Evolutionary conservation across 2,888 invertebrate species (phyloP), one percentile per base, ranked within the genome.

Genomic region (Chydorus sphaericus): DNA sequence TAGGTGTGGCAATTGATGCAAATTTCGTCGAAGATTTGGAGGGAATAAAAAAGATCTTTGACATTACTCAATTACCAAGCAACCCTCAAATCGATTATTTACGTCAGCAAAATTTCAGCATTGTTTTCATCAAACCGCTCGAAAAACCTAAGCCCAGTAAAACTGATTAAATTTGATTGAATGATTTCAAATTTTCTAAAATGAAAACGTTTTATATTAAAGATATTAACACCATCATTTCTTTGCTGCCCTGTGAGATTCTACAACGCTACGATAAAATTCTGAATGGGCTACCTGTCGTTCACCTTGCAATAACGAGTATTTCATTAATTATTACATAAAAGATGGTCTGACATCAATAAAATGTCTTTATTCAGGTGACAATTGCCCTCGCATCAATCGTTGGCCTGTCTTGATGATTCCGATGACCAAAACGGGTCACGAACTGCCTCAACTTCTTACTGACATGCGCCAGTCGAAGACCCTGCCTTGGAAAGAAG

Each of bases 361-460:
- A n/a, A n/a, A n/a, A n/a, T n/a, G n/a, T n/a, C n/a, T n/a, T n/a
- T 39, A 23, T 39, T 39, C 30, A 52, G 52, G 36, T 18, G 36
- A 52, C n/a, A 33, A 31, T 36, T 52, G 52, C 18, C 52, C 31
- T 1, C 52, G 52, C 16, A 55, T 44, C 44, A 44, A 23, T 44
- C 44, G 44, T 23, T 44, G 44, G 30, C 73, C 78, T 18, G 85
- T 85, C 0, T 73, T 88, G 31, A 85, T 83, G 51, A 77, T 79
- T 55, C 86, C 88, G 0, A 71, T 82, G 55, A 71, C 60, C 50
- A 53, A 53, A 11, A 36, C 74, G 37, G 83, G 85, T 0, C 77
- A 83, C 59, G 88, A 88, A 68, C 67, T 88, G 58, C 79, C 88
- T 0, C 89, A 89, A 69, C 68, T 89, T 18, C 68, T 88, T 7